These are phyloP conservation scores for Pelobates cultripes DNA, from an alignment of 2,797 vertebrate species.

Conservation along the genomic window DNA sequence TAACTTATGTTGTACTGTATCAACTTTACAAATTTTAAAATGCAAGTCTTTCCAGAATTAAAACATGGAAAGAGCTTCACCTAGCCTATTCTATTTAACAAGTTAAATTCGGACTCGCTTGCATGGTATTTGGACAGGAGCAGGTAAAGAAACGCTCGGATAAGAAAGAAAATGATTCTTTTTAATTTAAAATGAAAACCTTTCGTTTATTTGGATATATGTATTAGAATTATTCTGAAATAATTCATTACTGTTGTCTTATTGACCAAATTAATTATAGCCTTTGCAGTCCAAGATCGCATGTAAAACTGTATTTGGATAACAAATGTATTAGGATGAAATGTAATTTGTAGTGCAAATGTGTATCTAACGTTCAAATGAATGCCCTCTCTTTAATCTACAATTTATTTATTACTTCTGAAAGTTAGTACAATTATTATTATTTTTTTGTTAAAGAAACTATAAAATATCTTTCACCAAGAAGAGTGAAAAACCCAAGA, in stretches of 20 bases:
- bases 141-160: not conserved
- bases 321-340: slow-evolving; percentile 64
- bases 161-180: slow-evolving; percentile 60
- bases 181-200: slow-evolving; percentile 61
- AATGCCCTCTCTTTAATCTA: slow-evolving; percentile 60
- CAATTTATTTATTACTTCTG: slow-evolving; percentile 63
- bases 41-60: no score
- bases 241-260: slow-evolving; percentile 63
- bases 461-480: slow-evolving; percentile 50
- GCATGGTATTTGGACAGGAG: slow-evolving; percentile 20
- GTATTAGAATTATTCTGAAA: slow-evolving; percentile 62
- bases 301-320: slow-evolving; percentile 61
- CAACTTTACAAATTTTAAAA: no score
- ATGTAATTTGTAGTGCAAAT: slow-evolving; percentile 66
- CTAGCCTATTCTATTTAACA: not conserved
- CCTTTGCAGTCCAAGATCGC: slow-evolving; percentile 61
- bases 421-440: slow-evolving; percentile 59
- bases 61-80: no score
- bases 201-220: slow-evolving; percentile 58
- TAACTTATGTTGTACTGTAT: no score
- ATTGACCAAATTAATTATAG: slow-evolving; percentile 66
- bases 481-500: slow-evolving; percentile 31
- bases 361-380: slow-evolving; percentile 60
- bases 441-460: slow-evolving; percentile 59
- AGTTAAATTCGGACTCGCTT: not conserved